Conservation (phyloP, 2,113 vertebrate species). For the Notiomystis cincta region DNA sequence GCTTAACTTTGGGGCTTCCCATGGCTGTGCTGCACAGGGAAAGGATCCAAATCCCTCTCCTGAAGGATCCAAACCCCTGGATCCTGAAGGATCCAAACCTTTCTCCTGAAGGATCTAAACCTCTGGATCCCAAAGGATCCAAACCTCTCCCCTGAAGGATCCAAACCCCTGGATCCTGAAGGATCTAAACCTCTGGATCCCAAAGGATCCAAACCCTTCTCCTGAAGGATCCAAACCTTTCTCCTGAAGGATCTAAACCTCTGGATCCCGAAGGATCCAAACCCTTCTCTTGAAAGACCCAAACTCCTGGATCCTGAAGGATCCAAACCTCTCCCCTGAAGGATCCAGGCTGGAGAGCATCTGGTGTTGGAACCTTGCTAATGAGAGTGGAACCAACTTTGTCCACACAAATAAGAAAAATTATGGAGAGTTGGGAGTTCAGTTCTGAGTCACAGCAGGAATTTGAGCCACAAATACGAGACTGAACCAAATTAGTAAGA, state of each 20-base stretch:
- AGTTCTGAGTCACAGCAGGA: neutral
- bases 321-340: neutral
- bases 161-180: too few species aligned
- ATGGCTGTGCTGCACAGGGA: neutral
- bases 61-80: neutral
- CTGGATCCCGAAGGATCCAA: too few species aligned
- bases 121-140: too few species aligned
- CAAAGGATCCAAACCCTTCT: too few species aligned
- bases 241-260: too few species aligned
- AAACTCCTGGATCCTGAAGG: too few species aligned
- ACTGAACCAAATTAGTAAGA: neutral
- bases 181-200: too few species aligned
- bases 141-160: neutral
- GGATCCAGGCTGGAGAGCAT: neutral
- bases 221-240: too few species aligned
- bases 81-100: too few species aligned
- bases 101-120: neutral
- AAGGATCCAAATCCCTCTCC: neutral
- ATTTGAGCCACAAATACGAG: neutral
- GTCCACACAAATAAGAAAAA: neutral
- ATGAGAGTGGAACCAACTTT: neutral
- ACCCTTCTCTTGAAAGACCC: too few species aligned
- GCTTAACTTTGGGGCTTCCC: neutral
- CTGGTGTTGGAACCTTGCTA: neutral
- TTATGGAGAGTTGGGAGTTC: neutral